Evolutionary conservation across 2,797 vertebrate genomes (phyloP), one percentile per base, ranked within the genome.

Genomic region (Characodon lateralis): DNA sequence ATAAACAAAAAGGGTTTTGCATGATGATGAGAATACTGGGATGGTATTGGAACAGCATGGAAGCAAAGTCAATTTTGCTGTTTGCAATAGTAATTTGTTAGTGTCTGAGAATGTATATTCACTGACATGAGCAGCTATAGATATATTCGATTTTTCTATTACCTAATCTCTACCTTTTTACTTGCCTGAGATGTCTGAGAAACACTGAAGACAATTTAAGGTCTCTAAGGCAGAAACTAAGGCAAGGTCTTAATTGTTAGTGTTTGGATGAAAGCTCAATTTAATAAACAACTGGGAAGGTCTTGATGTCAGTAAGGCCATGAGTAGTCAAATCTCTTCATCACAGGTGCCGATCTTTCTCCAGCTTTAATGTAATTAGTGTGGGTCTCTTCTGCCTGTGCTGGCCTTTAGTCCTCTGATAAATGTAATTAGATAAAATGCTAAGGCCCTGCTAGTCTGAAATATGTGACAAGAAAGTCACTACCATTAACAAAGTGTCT

Each of bases 361-460:
- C 74, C 77, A 59, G 87, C 93, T 89, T 88, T 94, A 94, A 95
- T 93, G 92, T 94, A 93, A 95, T 96, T 95, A 95, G 92, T 87
- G 90, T 88, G 90, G 87, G 86, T 91, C 89, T 88, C 85, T 85
- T 83, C 85, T 82, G 79, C 76, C 83, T 78, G 82, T 85, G 78
- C 78, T 84, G 90, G 84, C 86, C 89, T 90, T 92, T 90, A 91
- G 89, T 93, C 89, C 91, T 92, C 89, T 91, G 89, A 92, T 93
- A 93, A 93, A 94, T 89, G 90, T 89, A 91, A 94, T 95, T 94
- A 93, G 87, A 87, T 90, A 78, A 91, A 91, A 94, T 81, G 86
- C 86, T 66, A 66, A 86, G 84, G 78, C 82, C 76, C 78, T 74
- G 7, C 76, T 61, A 69, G 86, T 81, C 71, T 82, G 78, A 83